Evolutionary conservation across 2,797 vertebrate genomes (phyloP), one percentile per base, ranked within the genome.

Genomic region (Cryptoprocta ferox): DNA sequence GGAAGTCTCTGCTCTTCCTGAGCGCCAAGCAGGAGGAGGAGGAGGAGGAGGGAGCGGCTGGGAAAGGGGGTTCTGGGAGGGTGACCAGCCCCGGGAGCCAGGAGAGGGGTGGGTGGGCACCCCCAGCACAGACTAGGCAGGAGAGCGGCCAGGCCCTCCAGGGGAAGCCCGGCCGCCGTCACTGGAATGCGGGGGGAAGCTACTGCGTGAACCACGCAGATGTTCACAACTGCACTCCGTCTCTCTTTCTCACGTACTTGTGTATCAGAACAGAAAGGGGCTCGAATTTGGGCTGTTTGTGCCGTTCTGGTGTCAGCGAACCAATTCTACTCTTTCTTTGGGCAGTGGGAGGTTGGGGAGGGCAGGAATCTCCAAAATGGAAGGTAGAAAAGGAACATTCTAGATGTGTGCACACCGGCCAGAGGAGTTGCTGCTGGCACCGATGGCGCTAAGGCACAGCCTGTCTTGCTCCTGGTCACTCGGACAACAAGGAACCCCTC

Each of bases 71-170:
- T 13, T 32, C 16, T 5, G 30, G 24, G 48, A 42, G 32, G 19
- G 28, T 19, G 68, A 30, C 8, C 11, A 45, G 84, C 39, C 32
- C 6, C 2, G 56, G 53, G n/a, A 3, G n/a, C 39, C 19, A n/a
- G 59, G 71, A 37, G 71, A 37, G 1, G 42, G 78, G 2, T 11
- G 59, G 8, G 32, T 3, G 18, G 13, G 9, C 35, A 37, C 16
- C 66, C 45, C 8, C 32, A 6, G 56, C 0, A 0, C 53, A 19
- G 66, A 28, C 24, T 6, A 5, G 56, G 35, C 89, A 14, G 78
- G 5, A 15, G 19, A 3, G 7, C 26, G 78, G 2, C 42, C 2
- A 0, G 24, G 5, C 53, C 45, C 45, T 35, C 35, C 1, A 2
- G 16, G 75, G n/a, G 48, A 21, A 32, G 16, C 4, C 11, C 24